Conservation (phyloP, 53 echinoderm and acorn worm species). For the Zoroaster sp. region DNA sequence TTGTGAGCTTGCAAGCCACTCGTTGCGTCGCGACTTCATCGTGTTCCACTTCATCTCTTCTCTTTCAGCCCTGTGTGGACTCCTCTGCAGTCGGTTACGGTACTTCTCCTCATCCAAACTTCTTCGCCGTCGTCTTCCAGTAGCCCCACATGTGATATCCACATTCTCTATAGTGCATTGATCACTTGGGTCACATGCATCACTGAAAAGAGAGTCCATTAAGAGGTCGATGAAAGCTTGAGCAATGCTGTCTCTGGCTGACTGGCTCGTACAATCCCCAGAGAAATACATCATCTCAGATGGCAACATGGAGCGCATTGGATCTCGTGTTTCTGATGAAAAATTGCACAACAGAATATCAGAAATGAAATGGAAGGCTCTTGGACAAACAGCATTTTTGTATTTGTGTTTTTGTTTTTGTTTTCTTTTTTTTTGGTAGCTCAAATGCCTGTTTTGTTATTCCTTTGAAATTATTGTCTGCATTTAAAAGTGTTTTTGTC, state of each 20-base stretch:
- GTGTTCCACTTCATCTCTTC: background rate
- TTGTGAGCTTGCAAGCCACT: background rate
- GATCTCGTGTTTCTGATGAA: background rate
- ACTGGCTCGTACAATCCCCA: constrained; percentile 1
- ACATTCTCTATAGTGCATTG: constrained; percentile 66
- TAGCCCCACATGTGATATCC: constrained; percentile 63
- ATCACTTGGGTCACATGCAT: background rate
- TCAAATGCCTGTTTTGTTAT: too few species aligned
- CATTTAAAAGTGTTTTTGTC: too few species aligned
- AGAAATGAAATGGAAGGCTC: too few species aligned
- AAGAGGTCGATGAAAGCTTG: constrained; percentile 3
- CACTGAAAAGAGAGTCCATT: background rate
- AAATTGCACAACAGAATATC: too few species aligned
- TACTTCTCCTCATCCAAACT: background rate
- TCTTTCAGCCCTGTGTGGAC: background rate
- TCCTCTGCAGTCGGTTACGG: background rate
- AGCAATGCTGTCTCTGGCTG: background rate
- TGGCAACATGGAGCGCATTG: background rate
- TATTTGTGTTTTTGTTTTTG: too few species aligned
- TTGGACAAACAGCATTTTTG: too few species aligned
- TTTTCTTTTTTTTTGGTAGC: too few species aligned
- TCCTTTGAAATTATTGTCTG: too few species aligned
- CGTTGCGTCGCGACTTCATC: background rate
- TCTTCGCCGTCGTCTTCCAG: background rate
- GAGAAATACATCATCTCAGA: constrained; percentile 23